A percentile compares a stretch with the other conserved stretches of the same genome.
Conservation (phyloP, 1,140 invertebrate genomes). For the Pteromalus puparum region DNA sequence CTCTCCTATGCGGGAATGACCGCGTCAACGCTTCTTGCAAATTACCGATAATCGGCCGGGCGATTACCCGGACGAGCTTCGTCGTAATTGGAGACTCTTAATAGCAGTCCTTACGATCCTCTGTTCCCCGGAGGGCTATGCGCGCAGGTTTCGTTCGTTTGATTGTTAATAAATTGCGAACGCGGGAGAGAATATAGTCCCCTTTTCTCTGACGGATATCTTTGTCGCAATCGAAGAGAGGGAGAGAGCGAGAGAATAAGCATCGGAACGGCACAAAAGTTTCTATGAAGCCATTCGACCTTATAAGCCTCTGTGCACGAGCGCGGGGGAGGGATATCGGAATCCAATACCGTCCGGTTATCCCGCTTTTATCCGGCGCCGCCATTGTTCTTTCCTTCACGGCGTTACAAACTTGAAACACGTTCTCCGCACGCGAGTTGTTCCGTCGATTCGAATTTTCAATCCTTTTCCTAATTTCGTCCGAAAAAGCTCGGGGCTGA, state of each 20-base stretch:
- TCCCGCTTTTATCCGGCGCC: neutral
- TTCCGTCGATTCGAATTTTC: neutral
- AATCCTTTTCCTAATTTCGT: neutral
- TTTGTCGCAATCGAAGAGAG: neutral
- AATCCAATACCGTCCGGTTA: neutral
- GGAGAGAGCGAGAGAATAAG: neutral
- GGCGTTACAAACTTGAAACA: constrained; percentile 3
- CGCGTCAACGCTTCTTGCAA: constrained; percentile 43
- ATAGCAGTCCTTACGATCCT: neutral
- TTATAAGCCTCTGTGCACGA: neutral
- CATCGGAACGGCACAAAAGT: neutral
- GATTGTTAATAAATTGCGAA: no score
- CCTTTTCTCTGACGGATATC: neutral
- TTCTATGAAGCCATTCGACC: neutral
- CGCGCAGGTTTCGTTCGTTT: no score
- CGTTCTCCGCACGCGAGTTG: neutral
- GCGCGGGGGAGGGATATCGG: neutral
- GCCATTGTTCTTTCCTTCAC: neutral
- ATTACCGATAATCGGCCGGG: constrained; percentile 39
- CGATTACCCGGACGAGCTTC: constrained; percentile 18
- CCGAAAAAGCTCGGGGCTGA: no score
- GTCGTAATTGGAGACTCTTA: constrained; percentile 38
- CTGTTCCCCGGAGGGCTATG: no score
- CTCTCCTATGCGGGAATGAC: neutral
- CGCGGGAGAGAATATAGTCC: no score